Base-by-base conservation (phyloP, 2,888 invertebrate species). In the Arge pagana region DNA sequence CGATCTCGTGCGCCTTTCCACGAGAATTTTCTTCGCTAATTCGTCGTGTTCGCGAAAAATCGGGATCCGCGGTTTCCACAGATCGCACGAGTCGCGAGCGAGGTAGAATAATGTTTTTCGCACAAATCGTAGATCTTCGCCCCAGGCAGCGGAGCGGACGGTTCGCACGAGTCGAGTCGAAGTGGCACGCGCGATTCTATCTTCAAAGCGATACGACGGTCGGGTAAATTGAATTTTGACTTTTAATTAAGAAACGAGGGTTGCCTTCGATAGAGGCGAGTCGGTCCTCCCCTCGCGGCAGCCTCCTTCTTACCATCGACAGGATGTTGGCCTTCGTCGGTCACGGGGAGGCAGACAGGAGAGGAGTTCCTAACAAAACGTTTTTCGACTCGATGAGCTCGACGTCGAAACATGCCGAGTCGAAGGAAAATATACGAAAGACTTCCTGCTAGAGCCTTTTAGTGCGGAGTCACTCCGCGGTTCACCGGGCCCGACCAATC, bases 401-500 rank as follows among this genome's bases (percentile, higher is more conserved):
- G 33, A 13, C n/a, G n/a, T n/a, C 15, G 11, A 18, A 15, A 15
- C 21, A 15, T 21, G n/a, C n/a, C 13, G 13, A n/a, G 28, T 26
- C 19, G 11, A 21, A n/a, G 43, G 45, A 13, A 35, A 10, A 31
- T 15, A 35, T 33, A 45, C 33, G 45, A 31, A 31, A 35, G 28
- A 30, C 42, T 30, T 30, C 7, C 30, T 45, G 21, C 33, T 45
- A 45, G 45, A 35, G 45, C 45, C 30, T 30, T 42, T 42, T 42
- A 33, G 33, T 33, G 45, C 21, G 23, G 43, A 45, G 45, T 45
- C 45, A 45, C 56, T 52, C 45, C 60, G 51, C 64, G 69, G 64
- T 67, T 67, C 64, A 66, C 62, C 68, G 66, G 62, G 61, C 67
- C 60, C 60, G 59, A 62, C 67, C 72, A 71, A 71, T 74, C 70